Evolutionary conservation across 2,113 vertebrate species (phyloP), one percentile per base, ranked within the genome.

Genomic region (Syngnathoides biaculeatus): DNA sequence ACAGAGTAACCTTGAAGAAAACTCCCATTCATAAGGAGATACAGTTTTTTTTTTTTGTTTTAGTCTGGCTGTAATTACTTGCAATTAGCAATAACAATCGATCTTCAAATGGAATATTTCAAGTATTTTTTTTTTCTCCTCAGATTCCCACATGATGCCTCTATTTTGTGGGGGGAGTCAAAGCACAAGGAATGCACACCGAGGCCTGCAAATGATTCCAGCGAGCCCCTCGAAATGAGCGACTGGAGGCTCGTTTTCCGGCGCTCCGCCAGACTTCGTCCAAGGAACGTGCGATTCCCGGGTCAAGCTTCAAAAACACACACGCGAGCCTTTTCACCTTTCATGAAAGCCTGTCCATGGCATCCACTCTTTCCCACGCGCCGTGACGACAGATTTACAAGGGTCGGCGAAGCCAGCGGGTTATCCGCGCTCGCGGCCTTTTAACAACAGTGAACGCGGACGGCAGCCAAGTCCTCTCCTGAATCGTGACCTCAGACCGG

Each of bases 111-210:
- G 67, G 40, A 15, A 68, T 68, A 6, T 39, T 64, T 55, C 50
- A 5, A 72, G 47, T 53, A 56, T 8, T 38, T 53, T 60, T 8
- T 38, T 38, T 27, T 38, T n/a, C 65, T 74, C 68, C 71, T 64
- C 65, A 70, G 61, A 71, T 50, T 39, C 22, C 71, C 9, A 75
- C 62, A 64, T 39, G 58, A 64, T 64, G 48, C n/a, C 43, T 67
- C 42, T 17, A 4, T 68, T 48, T 60, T n/a, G 11, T 17, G 20
- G 57, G 19, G 15, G 57, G 19, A 67, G 63, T 40, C 38, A 63
- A 69, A 52, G 26, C 0, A 3, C 8, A 26, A 42, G 17, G 30
- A 60, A 59, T 55, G 40, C 56, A 24, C 39, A 53, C 47, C 26
- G 55, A 30, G 39, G 39, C 67, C 67, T 60, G 45, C 43, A 60